phyloP scores from a whole-genome alignment of 2,113 vertebrate species.

The Daphoenositta chrysoptera region DNA sequence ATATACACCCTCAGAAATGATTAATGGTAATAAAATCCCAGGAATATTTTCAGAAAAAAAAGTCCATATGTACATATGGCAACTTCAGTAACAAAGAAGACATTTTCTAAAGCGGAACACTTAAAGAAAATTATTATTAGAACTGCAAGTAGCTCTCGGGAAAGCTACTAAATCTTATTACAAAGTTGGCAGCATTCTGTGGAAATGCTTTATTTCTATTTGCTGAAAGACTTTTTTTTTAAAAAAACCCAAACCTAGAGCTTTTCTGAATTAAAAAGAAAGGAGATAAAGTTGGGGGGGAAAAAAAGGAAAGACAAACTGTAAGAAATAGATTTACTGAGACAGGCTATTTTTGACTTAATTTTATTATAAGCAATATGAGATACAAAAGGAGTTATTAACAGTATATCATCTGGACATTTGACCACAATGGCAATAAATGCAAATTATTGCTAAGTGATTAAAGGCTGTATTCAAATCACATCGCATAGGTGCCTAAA shows the following conservation, averaged over 20 bases:
- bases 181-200: constrained; percentile 17
- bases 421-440: background rate
- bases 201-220: background rate
- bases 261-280: constrained; percentile 6
- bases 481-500: background rate
- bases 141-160: constrained; percentile 2
- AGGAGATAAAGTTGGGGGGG: background rate
- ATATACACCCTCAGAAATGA: constrained; percentile 90
- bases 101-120: constrained; percentile 26
- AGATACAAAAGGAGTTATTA: background rate
- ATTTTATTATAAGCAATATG: background rate
- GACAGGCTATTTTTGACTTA: background rate
- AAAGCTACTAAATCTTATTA: constrained; percentile 40
- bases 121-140: constrained; percentile 57
- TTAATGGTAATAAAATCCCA: constrained; percentile 88
- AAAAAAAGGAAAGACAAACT: background rate
- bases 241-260: background rate
- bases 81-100: constrained; percentile 70
- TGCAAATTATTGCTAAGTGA: background rate
- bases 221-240: background rate
- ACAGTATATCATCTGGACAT: background rate
- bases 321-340: background rate
- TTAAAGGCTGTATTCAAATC: background rate
- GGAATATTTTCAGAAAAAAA: constrained; percentile 67
- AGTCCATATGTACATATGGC: constrained; percentile 59